Conservation (phyloP, 2,888 invertebrate genomes). For the Latheticus oryzae region DNA sequence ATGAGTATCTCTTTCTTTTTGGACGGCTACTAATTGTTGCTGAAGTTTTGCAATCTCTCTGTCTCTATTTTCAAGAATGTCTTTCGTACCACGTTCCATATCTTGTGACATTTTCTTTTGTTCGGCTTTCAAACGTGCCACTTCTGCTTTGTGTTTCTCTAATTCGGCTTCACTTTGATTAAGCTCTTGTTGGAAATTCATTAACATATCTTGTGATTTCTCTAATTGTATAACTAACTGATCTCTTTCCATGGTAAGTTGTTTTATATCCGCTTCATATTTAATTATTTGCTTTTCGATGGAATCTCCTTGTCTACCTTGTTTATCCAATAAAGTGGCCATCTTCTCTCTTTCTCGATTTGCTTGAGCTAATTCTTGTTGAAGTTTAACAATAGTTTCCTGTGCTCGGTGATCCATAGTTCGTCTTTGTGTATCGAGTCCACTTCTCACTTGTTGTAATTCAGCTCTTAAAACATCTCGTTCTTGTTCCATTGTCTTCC, state of each 20-base stretch:
- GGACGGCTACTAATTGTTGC: conserved; percentile 74
- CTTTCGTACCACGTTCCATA: conserved; percentile 77
- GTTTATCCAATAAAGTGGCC: conserved; percentile 80
- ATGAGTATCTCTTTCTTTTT: conserved; percentile 74
- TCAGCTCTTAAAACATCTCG: conserved; percentile 79
- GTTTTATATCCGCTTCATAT: conserved; percentile 86
- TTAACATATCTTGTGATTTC: conserved; percentile 92
- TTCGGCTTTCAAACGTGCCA: conserved; percentile 78
- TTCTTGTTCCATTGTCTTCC: conserved; percentile 79
- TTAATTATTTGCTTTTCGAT: conserved; percentile 88
- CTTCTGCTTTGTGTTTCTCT: conserved; percentile 84
- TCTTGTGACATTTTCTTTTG: conserved; percentile 79
- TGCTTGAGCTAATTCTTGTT: conserved; percentile 79
- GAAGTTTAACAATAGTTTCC: conserved; percentile 78
- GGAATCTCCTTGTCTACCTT: conserved; percentile 82
- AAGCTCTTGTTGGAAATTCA: conserved; percentile 92
- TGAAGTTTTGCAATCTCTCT: conserved; percentile 77
- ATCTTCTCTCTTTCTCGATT: conserved; percentile 82
- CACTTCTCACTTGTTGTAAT: conserved; percentile 74
- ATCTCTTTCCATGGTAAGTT: conserved; percentile 86
- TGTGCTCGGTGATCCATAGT: conserved; percentile 76
- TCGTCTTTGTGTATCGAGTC: conserved; percentile 74
- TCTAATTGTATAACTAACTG: conserved; percentile 90
- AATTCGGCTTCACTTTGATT: conserved; percentile 86
- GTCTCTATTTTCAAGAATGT: conserved; percentile 77